A percentile compares a stretch with the other conserved stretches of the same genome.
Evolutionary conservation across 2,797 vertebrate species (phyloP).

Genomic region (Arnoldichthys spilopterus): DNA sequence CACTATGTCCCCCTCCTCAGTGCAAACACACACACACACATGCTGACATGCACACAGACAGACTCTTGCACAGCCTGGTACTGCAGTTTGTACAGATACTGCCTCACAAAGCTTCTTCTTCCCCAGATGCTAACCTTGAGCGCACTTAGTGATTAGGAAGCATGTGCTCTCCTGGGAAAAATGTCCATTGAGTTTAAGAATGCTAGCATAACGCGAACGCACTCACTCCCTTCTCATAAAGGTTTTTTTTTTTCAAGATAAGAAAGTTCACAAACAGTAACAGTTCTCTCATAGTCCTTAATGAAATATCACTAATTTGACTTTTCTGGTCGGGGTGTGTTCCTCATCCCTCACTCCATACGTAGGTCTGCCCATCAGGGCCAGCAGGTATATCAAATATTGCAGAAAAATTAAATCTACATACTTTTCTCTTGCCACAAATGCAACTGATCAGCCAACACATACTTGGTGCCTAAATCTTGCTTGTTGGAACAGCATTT

Average conservation of each 20-base stretch:
- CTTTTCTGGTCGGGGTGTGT: not conserved
- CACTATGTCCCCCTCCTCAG: constrained; percentile 49
- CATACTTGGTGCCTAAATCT: too few species aligned
- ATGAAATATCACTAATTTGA: not conserved
- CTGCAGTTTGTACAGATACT: constrained; percentile 23
- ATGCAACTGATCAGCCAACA: too few species aligned
- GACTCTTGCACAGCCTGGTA: not conserved
- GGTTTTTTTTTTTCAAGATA: not conserved
- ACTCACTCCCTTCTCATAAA: constrained; percentile 5
- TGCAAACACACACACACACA: constrained; percentile 46
- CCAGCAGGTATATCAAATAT: too few species aligned
- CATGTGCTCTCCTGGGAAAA: constrained; percentile 22
- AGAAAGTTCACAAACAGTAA: not conserved
- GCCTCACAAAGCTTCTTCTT: constrained; percentile 1
- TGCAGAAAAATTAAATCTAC: too few species aligned
- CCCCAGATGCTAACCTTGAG: constrained; percentile 19
- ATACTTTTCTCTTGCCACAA: too few species aligned
- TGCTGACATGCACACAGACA: not conserved
- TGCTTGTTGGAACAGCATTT: too few species aligned
- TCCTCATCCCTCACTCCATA: not conserved
- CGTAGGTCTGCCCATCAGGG: not conserved
- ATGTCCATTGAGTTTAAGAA: constrained; percentile 3
- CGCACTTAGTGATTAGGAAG: not conserved
- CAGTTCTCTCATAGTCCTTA: not conserved
- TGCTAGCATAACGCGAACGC: not conserved